A percentile compares a stretch with the other conserved stretches of the same genome.
These are phyloP conservation scores for Nerophis lumbriciformis DNA, from an alignment of 2,113 vertebrate species.

Conservation along the genomic window DNA sequence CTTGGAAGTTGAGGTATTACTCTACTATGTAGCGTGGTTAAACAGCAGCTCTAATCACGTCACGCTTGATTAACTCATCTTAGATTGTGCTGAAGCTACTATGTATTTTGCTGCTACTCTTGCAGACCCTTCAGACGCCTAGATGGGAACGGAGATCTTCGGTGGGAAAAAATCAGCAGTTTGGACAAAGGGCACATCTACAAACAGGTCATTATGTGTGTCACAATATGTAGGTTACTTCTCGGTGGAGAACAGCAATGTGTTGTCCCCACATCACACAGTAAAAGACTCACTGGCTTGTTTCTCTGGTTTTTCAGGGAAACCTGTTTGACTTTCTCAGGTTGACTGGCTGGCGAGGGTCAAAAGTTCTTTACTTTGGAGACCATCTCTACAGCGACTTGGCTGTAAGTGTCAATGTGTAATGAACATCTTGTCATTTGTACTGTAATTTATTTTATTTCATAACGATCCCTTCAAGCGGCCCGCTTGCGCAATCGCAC, in stretches of 20 bases:
- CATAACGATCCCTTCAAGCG: too few relatives aligned
- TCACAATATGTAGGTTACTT: neutral
- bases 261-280: neutral
- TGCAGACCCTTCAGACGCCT: slow-evolving; percentile 77
- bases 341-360: slow-evolving; percentile 90
- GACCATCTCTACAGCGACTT: slow-evolving; percentile 97
- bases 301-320: slow-evolving; percentile 72
- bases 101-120: too few relatives aligned
- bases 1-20: too few relatives aligned
- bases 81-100: neutral
- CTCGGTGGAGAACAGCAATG: neutral
- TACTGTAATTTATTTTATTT: too few relatives aligned
- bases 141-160: slow-evolving; percentile 75
- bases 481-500: too few relatives aligned
- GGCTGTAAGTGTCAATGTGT: slow-evolving; percentile 74
- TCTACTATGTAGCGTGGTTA: neutral
- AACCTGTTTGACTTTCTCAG: slow-evolving; percentile 91
- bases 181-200: slow-evolving; percentile 81
- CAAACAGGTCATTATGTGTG: slow-evolving; percentile 70
- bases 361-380: slow-evolving; percentile 94
- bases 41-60: neutral
- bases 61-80: neutral
- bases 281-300: neutral
- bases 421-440: neutral
- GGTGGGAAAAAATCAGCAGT: slow-evolving; percentile 77